A percentile compares a stretch with the other conserved stretches of the same genome.
phyloP scores from a whole-genome alignment of 2,888 invertebrate genomes.

The Lasioglossum morio region DNA sequence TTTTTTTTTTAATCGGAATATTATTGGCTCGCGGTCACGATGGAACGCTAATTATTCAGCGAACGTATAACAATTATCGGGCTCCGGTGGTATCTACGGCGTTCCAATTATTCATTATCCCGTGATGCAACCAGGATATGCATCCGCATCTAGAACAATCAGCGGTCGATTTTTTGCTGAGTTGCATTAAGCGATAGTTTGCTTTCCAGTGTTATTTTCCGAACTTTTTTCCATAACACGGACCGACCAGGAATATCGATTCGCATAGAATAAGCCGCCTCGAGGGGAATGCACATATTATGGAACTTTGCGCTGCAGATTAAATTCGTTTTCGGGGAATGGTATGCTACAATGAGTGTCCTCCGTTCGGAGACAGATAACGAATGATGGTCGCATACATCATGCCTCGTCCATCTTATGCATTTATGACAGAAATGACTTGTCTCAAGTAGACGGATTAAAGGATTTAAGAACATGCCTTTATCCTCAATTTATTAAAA shows the following conservation, averaged over 20 bases:
- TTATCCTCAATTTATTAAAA: background rate
- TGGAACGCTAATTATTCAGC: conserved; percentile 59
- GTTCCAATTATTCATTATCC: conserved; percentile 56
- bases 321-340: background rate
- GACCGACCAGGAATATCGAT: conserved; percentile 15
- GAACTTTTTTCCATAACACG: background rate
- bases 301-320: background rate
- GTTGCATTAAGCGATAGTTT: conserved; percentile 22
- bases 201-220: conserved; percentile 22
- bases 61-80: conserved; percentile 63
- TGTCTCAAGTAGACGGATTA: background rate
- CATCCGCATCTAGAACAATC: conserved; percentile 32
- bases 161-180: conserved; percentile 21
- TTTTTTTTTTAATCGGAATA: conserved; percentile 9
- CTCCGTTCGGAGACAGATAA: background rate
- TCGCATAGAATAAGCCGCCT: background rate
- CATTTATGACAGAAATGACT: background rate
- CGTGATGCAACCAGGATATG: conserved; percentile 27
- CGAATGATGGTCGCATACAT: background rate
- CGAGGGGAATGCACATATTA: background rate
- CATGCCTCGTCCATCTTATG: background rate
- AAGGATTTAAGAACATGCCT: background rate
- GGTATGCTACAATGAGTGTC: background rate
- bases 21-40: conserved; percentile 41
- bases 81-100: conserved; percentile 27